These are phyloP conservation scores for Drosophila miranda DNA, from an alignment of 1,140 invertebrate species.

Conservation along the genomic window DNA sequence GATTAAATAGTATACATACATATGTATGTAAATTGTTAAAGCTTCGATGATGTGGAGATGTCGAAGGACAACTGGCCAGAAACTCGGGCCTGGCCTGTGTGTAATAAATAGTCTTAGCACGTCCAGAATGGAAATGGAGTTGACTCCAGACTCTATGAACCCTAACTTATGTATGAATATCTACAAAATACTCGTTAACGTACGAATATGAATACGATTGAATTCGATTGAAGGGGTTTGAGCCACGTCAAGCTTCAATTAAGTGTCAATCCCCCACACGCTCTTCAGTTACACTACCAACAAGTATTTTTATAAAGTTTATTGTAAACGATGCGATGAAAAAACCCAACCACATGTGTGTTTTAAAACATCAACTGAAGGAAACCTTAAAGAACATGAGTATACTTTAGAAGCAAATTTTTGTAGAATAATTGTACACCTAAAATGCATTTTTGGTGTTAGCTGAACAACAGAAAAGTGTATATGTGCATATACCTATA, in stretches of 20 bases:
- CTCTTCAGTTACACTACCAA: slow-evolving; percentile 45
- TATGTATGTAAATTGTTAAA: slow-evolving; percentile 54
- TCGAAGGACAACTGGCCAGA: slow-evolving; percentile 1
- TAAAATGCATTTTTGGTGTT: slow-evolving; percentile 60
- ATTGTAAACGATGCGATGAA: slow-evolving; percentile 25
- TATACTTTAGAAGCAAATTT: slow-evolving; percentile 68
- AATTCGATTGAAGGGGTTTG: slow-evolving; percentile 43
- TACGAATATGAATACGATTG: not conserved
- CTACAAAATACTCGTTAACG: not conserved
- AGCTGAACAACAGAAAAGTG: slow-evolving; percentile 44
- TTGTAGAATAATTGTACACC: slow-evolving; percentile 68
- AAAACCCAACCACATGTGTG: slow-evolving; percentile 33
- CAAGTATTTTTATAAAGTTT: slow-evolving; percentile 68
- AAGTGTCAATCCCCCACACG: slow-evolving; percentile 50
- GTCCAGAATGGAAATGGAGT: slow-evolving; percentile 35
- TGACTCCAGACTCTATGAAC: slow-evolving; percentile 32
- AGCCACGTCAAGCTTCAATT: slow-evolving; percentile 54
- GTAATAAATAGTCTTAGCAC: slow-evolving; percentile 53
- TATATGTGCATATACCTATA: not conserved
- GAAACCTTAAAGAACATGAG: slow-evolving; percentile 36
- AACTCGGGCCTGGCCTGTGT: slow-evolving; percentile 25
- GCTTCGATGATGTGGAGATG: slow-evolving; percentile 31
- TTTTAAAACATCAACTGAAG: slow-evolving; percentile 44
- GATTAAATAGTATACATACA: slow-evolving; percentile 46
- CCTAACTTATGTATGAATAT: slow-evolving; percentile 26